Base-by-base conservation (phyloP, 2,113 vertebrate genomes). In the Macquaria ambigua region DNA sequence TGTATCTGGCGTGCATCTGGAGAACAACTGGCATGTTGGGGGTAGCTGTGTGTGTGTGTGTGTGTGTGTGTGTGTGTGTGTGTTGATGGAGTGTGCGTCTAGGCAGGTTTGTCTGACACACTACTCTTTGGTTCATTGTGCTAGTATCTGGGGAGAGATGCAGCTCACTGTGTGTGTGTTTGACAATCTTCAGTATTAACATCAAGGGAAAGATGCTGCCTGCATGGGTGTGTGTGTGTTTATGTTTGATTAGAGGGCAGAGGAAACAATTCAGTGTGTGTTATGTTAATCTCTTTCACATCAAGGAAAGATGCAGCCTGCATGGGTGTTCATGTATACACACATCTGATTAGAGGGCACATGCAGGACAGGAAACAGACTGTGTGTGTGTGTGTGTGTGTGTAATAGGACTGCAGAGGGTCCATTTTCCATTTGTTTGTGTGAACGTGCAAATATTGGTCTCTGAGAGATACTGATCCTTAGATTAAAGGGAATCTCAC, bases 1-100 rank as follows among this genome's bases (percentile, higher is more conserved):
- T 16, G 66, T 59, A 46, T 76, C 74, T 89, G 93, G 83, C 56
- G 3, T 48, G 89, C 87, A 93, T 93, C 89, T 90, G 91, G 87
- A 83, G 82, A 86, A 85, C 90, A 92, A 89, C 83, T 90, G 91
- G 72, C 75, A 59, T 1, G 46, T 41, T 9, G 68, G 48, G 52
- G 56, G 41, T 16, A 1, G 62, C 48, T 70, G 74, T 18, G 76
- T 16, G 37, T 55, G 21, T 41, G 58, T 34, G 31, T 34, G 31
- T 34, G 31, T 34, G 31, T 34, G 31, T 34, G 31, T 34, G 75
- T 16, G 34, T 55, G 21, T 41, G 58, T 34, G n/a, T 53, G 64
- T 62, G 6, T 79, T 63, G 62, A 64, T 64, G 9, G 34, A 41
- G 61, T 53, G 31, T 81, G 48, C 56, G 50, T 66, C 12, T 58